Evolutionary conservation across 2,797 vertebrate species (phyloP), one percentile per base, ranked within the genome.

Genomic region (Syndactyla subalaris): DNA sequence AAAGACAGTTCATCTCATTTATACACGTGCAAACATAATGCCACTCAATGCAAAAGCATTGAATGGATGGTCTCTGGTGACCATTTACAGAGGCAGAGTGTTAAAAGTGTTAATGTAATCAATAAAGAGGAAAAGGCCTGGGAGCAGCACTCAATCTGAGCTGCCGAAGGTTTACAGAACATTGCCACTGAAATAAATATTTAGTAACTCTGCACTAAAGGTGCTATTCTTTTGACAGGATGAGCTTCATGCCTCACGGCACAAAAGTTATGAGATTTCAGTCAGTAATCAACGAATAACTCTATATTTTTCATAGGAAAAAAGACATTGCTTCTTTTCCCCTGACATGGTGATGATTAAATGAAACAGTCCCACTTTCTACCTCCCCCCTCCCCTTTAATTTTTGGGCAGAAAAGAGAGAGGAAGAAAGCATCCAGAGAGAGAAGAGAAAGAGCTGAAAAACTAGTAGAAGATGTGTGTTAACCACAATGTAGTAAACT

Each of bases 121-220:
- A 93, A 96, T 96, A 95, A 94, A 95, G 82, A 93, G 46, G 67
- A 68, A 77, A 79, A 87, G 70, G 51, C 76, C 83, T 77, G 80
- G 61, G 80, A 95, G 78, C 4, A 77, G 41, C 59, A 68, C 85
- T 96, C 85, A 94, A 67, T 95, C 94, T 83, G 41, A 94, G 79
- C 79, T 89, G 94, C 73, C 2, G 6, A 85, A 93, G 57, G 76
- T 97, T 96, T 91, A 92, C 82, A 97, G 95, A 93, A 91, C 76
- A 75, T 83, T 95, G 74, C 78, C 57, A 49, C 73, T 38, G 89
- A 95, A 97, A 97, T 97, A 97, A 96, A 96, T 96, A 97, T 95
- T 97, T 96, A 97, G 88, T 88, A 74, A 87, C 79, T 95, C 61
- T 84, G 78, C 76, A 80, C 38, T 76, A 32, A 94, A 95, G 92